phyloP scores from a whole-genome alignment of 2,888 invertebrate genomes.

The Cerastoderma edule region DNA sequence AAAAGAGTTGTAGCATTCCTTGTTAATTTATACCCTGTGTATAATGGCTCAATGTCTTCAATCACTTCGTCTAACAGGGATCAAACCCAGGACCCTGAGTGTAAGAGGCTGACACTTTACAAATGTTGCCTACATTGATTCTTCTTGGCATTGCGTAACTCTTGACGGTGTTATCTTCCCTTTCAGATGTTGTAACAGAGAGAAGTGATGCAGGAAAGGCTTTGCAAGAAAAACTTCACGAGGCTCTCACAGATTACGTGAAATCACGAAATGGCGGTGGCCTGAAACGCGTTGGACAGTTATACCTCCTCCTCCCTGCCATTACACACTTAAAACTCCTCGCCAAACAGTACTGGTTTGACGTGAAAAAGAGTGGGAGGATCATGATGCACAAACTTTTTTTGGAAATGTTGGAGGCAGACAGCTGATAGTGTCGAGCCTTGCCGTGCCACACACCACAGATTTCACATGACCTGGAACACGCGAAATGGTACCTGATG shows the following conservation, averaged over 20 bases:
- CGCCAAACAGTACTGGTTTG: conserved; percentile 95
- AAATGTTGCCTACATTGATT: too few relatives aligned
- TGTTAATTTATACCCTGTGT: too few relatives aligned
- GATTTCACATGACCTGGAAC: too few relatives aligned
- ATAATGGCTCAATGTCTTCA: too few relatives aligned
- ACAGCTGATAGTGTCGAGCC: conserved; percentile 70
- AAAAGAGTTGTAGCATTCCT: too few relatives aligned
- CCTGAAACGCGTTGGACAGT: conserved; percentile 90
- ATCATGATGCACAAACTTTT: conserved; percentile 98
- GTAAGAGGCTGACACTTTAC: too few relatives aligned
- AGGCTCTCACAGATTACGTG: conserved; percentile 94
- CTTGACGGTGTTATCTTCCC: too few relatives aligned
- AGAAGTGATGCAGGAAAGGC: conserved; percentile 93
- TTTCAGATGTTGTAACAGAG: conserved; percentile 93
- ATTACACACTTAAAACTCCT: conserved; percentile 95
- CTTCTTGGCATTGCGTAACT: too few relatives aligned
- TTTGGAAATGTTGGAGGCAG: conserved; percentile 95
- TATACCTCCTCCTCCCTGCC: conserved; percentile 94
- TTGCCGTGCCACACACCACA: conserved; percentile 7
- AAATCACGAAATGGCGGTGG: conserved; percentile 85
- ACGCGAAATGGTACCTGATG: too few relatives aligned
- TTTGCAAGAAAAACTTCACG: conserved; percentile 94
- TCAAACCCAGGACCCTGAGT: too few relatives aligned
- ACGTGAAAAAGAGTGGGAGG: conserved; percentile 93
- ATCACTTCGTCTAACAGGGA: too few relatives aligned